phyloP scores from a whole-genome alignment of 2,797 vertebrate genomes.

The Chelon auratus region DNA sequence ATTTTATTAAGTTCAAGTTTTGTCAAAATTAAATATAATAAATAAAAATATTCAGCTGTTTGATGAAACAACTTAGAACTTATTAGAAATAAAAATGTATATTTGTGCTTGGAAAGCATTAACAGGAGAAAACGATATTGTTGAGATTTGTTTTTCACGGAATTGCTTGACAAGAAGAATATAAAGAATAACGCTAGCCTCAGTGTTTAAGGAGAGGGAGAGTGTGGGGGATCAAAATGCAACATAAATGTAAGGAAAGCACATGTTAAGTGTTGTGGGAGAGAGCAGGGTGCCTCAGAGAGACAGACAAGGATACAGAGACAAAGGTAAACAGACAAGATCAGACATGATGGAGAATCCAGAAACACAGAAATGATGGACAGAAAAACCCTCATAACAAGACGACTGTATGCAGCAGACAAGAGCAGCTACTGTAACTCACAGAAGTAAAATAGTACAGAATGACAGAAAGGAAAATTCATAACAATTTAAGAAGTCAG shows the following conservation, averaged over 20 bases:
- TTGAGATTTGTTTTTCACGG: conserved; percentile 2
- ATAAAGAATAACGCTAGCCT: conserved; percentile 34
- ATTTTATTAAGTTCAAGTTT: too few species aligned
- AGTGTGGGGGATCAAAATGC: conserved; percentile 39
- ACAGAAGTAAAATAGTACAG: conserved; percentile 15
- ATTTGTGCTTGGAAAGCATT: not conserved
- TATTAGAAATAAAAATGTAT: not conserved
- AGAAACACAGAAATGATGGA: conserved; percentile 50
- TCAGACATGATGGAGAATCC: conserved; percentile 56
- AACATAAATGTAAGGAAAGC: conserved; percentile 62
- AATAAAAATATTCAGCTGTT: not conserved
- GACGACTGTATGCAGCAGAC: conserved; percentile 43
- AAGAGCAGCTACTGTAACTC: conserved; percentile 30
- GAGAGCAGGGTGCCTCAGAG: conserved; percentile 32
- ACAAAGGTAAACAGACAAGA: conserved; percentile 56
- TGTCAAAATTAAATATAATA: not conserved
- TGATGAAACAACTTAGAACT: not conserved
- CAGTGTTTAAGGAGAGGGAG: conserved; percentile 24
- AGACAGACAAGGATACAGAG: conserved; percentile 47
- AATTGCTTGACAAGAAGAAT: conserved; percentile 9
- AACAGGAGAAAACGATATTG: not conserved
- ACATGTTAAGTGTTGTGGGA: conserved; percentile 50
- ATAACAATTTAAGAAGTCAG: conserved; percentile 2
- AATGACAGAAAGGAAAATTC: conserved; percentile 17
- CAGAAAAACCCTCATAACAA: conserved; percentile 30